Evolutionary conservation across 2,797 vertebrate species (phyloP).

Genomic region (Ctenochaetus hawaiiensis): DNA sequence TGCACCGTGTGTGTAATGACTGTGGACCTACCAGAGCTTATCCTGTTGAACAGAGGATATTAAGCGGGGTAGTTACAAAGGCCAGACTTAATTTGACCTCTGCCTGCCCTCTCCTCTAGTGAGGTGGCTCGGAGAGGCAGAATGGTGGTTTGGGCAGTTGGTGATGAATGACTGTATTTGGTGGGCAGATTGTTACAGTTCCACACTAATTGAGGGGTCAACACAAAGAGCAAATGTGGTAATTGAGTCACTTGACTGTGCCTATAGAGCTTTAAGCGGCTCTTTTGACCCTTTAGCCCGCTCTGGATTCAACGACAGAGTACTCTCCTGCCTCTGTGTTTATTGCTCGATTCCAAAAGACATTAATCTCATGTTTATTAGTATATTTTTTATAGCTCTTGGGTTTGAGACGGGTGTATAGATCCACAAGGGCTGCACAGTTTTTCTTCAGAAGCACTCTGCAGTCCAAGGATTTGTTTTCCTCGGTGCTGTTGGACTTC

Average conservation of each 20-base stretch:
- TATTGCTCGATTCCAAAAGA: slow-evolving; percentile 23
- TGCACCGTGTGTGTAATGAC: slow-evolving; percentile 71
- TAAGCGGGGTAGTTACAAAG: slow-evolving; percentile 90
- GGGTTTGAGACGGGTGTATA: slow-evolving; percentile 12
- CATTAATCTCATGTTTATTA: slow-evolving; percentile 24
- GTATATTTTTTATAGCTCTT: slow-evolving; percentile 20
- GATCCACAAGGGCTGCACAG: neutral
- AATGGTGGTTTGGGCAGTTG: slow-evolving; percentile 89
- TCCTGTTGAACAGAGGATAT: slow-evolving; percentile 82
- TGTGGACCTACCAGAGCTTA: slow-evolving; percentile 73
- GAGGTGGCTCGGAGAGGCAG: slow-evolving; percentile 87
- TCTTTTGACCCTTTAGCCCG: slow-evolving; percentile 83
- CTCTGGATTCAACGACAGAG: slow-evolving; percentile 76
- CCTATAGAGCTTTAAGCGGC: slow-evolving; percentile 87
- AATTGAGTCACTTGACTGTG: slow-evolving; percentile 94
- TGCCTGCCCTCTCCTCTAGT: slow-evolving; percentile 87
- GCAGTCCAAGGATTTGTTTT: neutral
- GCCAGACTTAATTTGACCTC: slow-evolving; percentile 92
- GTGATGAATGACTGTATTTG: slow-evolving; percentile 98
- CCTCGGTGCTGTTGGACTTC: neutral
- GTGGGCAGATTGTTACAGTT: slow-evolving; percentile 95
- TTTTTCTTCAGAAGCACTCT: slow-evolving; percentile 33
- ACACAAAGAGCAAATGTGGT: slow-evolving; percentile 91
- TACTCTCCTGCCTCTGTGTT: slow-evolving; percentile 32
- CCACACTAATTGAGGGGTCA: slow-evolving; percentile 96